Base-by-base conservation (phyloP, 2,113 vertebrate species). In the Chelonoidis abingdonii region DNA sequence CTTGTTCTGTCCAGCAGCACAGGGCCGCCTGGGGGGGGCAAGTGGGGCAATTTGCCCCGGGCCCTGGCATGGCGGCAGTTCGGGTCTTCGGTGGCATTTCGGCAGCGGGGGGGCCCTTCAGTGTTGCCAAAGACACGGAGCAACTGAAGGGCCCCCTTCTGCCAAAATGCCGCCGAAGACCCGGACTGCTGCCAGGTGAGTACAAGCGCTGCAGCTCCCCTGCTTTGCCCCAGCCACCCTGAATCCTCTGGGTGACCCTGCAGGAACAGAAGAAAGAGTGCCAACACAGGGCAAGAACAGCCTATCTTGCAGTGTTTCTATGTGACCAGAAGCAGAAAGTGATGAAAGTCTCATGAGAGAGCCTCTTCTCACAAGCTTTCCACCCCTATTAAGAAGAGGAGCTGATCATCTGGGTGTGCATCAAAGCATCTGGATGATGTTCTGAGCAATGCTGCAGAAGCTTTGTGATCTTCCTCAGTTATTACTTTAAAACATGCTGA, bases 341-440 rank as follows among this genome's bases (percentile, higher is more conserved):
- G 52, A 69, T 92, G 87, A 44, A 94, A 93, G 84, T 84, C 92
- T 92, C 94, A 38, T 4, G 83, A 52, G 92, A 93, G 31, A 79
- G 47, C 69, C 89, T 92, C 83, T 91, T 50, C 93, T 93, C 86
- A 83, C 84, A 84, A 96, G 49, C 44, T 93, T 14, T 93, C 22
- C 22, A 10, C 22, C 44, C 93, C 72, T 91, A 62, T 53, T 91
- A 76, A 31, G 62, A 35, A 8, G 89, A 87, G 35, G 16, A 69
- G 16, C 62, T 69, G 31, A 69, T n/a, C 31, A 31, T 1, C 1
- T 72, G 50, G 53, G 92, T 13, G 83, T 41, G 11, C 0, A 0
- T 91, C 91, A 91, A 88, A 91, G 75, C 53, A 62, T 0, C 21
- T 75, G 1, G 79, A 84, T 17, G 52, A 44, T 72, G 89, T 93